Percentiles rank a stretch among this genome's conserved stretches.
phyloP scores from a whole-genome alignment of 2,888 invertebrate species.

The Hemicrepidius hirtus region DNA sequence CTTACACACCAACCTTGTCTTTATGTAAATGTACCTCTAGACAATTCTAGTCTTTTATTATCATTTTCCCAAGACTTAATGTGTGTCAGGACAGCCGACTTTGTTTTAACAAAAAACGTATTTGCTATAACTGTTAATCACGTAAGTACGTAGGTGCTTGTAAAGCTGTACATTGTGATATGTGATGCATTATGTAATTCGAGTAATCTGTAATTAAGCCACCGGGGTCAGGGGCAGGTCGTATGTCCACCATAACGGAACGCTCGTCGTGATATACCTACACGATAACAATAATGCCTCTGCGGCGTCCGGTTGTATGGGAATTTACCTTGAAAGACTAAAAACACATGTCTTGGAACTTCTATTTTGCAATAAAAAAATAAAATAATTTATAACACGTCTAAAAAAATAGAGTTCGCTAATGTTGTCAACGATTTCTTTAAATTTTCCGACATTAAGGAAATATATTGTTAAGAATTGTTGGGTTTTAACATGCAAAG shows the following conservation, averaged over 20 bases:
- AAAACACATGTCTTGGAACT: conserved; percentile 2
- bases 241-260: conserved; percentile 39
- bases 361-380: not conserved
- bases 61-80: conserved; percentile 6
- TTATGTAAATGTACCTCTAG: too few relatives aligned
- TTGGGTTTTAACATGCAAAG: not conserved
- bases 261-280: conserved; percentile 11
- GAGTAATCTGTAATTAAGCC: conserved; percentile 26
- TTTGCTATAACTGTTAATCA: conserved; percentile 15
- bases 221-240: conserved; percentile 37
- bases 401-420: too few relatives aligned
- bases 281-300: conserved; percentile 14
- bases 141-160: too few relatives aligned
- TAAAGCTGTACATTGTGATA: conserved; percentile 1
- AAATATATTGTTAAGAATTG: not conserved
- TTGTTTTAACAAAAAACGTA: not conserved
- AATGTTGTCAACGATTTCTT: too few relatives aligned
- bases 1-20: too few relatives aligned
- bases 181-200: conserved; percentile 34
- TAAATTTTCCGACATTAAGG: not conserved
- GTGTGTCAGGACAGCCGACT: not conserved
- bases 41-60: too few relatives aligned
- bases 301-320: conserved; percentile 9
- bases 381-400: conserved; percentile 9
- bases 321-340: conserved; percentile 21